Base-by-base conservation (phyloP, 1,140 invertebrate genomes). In the Drosophila ambigua region DNA sequence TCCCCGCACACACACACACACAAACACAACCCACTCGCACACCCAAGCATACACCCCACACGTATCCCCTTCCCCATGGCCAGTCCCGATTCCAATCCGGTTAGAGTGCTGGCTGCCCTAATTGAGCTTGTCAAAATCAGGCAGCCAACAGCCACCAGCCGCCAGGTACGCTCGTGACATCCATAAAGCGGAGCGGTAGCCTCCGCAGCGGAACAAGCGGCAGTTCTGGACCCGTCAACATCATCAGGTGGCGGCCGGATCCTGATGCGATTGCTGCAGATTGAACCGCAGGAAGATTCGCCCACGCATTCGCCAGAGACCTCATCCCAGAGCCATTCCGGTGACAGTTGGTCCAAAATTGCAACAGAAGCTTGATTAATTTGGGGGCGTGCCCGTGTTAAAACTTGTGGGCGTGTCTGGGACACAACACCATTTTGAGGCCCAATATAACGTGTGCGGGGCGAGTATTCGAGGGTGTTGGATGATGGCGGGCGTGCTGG, bases 341-440 rank as follows among this genome's bases (percentile, higher is more conserved):
- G 35, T 39, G 35, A 39, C 35, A 39, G 44, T 55, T 45, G 63
- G 35, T 45, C 26, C 59, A 82, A 72, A 79, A 84, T 88, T 79
- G 72, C 84, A 79, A 79, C 76, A 89, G 84, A 64, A 78, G 84
- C 79, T 88, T 88, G 84, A 88, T 88, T 88, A 83, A 88, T 88
- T 88, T 79, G 53, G 11, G 83, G 82, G 83, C 83, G 83, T 78
- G 20, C 41, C 64, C 57, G 23, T 73, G 66, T 63, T 67, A 61
- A 83, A 89, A 79, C 74, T 83, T 79, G 84, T 88, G 83, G 83
- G 83, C 84, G 83, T 88, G 65, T 48, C 71, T 31, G 39, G 28
- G 16, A 35, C 46, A 61, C 72, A 83, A 79, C 83, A 88, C 84
- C 84, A 88, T 77, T 88, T 79, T 74, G 72, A 72, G 63, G 51